Evolutionary conservation across 2,797 vertebrate genomes (phyloP).

Genomic region (Cuculus canorus): DNA sequence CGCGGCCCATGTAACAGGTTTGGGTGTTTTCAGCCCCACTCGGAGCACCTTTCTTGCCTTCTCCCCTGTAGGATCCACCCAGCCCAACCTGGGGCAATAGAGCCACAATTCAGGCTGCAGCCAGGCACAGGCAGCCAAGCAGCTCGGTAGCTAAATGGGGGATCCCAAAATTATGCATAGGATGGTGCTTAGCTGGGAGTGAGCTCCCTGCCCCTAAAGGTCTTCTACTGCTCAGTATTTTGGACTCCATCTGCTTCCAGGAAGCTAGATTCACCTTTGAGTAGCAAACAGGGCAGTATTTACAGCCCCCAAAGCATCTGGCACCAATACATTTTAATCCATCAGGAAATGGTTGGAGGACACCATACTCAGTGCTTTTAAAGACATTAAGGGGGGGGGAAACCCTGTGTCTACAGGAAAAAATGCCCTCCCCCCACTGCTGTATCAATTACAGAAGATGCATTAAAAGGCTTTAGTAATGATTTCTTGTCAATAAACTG

Average conservation of each 20-base stretch:
- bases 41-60: neutral
- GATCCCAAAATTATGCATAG: fast-evolving
- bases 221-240: neutral
- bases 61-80: neutral
- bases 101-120: fast-evolving
- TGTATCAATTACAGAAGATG: conserved; percentile 42
- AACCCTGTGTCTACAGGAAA: neutral
- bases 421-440: neutral
- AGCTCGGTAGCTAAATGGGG: neutral
- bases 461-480: conserved; percentile 48
- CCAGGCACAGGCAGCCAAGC: fast-evolving
- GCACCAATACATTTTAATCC: neutral
- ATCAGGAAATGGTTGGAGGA: neutral
- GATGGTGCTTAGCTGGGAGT: neutral
- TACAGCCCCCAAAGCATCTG: neutral
- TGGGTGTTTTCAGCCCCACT: neutral
- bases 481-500: conserved; percentile 54
- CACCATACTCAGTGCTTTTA: neutral
- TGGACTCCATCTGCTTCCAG: neutral
- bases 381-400: neutral
- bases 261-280: neutral
- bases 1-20: fast-evolving
- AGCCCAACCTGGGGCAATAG: fast-evolving
- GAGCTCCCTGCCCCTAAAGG: neutral
- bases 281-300: conserved; percentile 2